These are phyloP conservation scores for Bombus vancouverensis DNA, from an alignment of 1,140 invertebrate species.

Conservation along the genomic window DNA sequence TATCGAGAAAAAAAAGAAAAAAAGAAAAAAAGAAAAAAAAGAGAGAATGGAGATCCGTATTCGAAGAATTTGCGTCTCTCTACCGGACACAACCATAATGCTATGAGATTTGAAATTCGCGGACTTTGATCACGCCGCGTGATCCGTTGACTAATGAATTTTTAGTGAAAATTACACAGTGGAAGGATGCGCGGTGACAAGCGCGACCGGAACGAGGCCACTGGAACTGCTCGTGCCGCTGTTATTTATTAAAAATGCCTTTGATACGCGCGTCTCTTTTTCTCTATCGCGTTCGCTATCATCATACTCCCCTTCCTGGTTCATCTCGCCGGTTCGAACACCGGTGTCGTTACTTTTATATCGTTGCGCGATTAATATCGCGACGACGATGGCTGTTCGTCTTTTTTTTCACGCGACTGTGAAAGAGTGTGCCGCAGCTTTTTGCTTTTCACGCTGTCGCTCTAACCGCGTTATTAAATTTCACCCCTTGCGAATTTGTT, in stretches of 20 bases:
- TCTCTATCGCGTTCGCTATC: too few species aligned
- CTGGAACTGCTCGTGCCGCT: too few species aligned
- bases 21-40: too few species aligned
- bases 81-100: background rate
- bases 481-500: slow-evolving; percentile 34
- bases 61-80: too few species aligned
- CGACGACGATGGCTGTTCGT: background rate
- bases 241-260: slow-evolving; percentile 40
- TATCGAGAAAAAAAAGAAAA: too few species aligned
- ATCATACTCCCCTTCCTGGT: background rate
- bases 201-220: background rate
- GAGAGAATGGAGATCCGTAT: too few species aligned
- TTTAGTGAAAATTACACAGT: background rate
- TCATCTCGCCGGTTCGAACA: background rate
- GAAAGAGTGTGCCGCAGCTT: background rate
- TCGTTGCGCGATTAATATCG: slow-evolving; percentile 18
- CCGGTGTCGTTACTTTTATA: background rate
- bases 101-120: background rate
- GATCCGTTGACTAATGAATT: background rate
- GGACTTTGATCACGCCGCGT: background rate
- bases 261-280: background rate
- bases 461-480: slow-evolving; percentile 42
- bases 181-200: too few species aligned
- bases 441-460: slow-evolving; percentile 9
- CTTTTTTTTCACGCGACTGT: background rate